These are phyloP conservation scores for Enoplolaimus lenunculus DNA, from an alignment of 2,888 invertebrate genomes.

Conservation along the genomic window DNA sequence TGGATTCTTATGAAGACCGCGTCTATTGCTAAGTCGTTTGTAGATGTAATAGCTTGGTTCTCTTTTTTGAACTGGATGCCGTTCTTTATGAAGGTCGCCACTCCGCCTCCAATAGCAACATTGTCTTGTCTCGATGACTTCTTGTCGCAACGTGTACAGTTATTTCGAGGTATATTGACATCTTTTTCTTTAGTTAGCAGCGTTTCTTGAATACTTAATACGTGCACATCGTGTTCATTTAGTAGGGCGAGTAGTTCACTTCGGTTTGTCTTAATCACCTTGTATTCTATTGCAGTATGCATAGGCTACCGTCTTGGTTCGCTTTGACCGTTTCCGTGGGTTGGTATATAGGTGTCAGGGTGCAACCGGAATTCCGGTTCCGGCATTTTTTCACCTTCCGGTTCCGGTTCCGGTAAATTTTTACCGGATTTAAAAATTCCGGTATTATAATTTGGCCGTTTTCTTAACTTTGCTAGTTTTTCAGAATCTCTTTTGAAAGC, in stretches of 20 bases:
- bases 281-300: no score
- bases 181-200: neutral
- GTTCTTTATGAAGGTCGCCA: neutral
- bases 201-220: neutral
- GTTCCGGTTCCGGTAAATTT: no score
- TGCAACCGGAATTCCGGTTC: no score
- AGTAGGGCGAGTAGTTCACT: neutral
- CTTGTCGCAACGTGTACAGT: neutral
- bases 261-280: neutral
- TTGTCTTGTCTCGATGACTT: neutral
- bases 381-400: no score
- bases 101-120: neutral
- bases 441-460: no score
- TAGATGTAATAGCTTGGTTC: neutral
- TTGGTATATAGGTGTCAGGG: no score
- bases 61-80: neutral
- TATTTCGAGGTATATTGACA: neutral
- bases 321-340: no score
- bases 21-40: neutral
- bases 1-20: neutral
- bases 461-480: no score
- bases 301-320: no score
- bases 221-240: neutral
- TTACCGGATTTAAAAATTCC: no score
- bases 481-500: no score